phyloP scores from a whole-genome alignment of 2,797 vertebrate species.

The Anisognathus igniventris region DNA sequence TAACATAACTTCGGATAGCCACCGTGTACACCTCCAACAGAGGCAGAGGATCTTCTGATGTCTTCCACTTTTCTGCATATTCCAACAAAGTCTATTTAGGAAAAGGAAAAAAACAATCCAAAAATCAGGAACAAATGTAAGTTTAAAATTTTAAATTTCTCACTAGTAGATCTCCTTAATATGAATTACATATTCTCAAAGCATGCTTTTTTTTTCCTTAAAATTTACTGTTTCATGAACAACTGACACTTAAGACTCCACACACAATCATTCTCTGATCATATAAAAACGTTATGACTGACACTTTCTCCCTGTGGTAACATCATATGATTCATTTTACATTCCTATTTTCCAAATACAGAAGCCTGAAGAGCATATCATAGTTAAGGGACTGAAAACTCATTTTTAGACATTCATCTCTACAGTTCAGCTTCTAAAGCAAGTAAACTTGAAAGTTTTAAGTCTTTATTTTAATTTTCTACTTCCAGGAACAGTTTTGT shows the following conservation, averaged over 20 bases:
- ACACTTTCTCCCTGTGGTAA: not conserved
- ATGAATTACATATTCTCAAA: not conserved
- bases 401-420: not conserved
- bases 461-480: not conserved
- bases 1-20: conserved; percentile 88
- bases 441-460: not conserved
- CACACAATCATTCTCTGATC: not conserved
- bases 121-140: not conserved
- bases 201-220: not conserved
- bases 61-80: conserved; percentile 88
- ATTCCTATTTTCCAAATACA: not conserved
- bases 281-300: not conserved
- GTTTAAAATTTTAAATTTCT: not conserved
- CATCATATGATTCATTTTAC: not conserved
- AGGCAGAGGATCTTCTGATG: conserved; percentile 87
- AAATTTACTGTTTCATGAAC: not conserved
- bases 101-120: not conserved
- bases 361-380: not conserved
- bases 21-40: conserved; percentile 89
- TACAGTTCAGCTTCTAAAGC: not conserved
- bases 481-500: not conserved
- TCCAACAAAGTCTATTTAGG: conserved; percentile 85
- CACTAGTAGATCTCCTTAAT: not conserved
- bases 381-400: not conserved
- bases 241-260: not conserved